Evolutionary conservation across 2,888 invertebrate species (phyloP), one percentile per base, ranked within the genome.

Genomic region (Hipparchia sbordonii): DNA sequence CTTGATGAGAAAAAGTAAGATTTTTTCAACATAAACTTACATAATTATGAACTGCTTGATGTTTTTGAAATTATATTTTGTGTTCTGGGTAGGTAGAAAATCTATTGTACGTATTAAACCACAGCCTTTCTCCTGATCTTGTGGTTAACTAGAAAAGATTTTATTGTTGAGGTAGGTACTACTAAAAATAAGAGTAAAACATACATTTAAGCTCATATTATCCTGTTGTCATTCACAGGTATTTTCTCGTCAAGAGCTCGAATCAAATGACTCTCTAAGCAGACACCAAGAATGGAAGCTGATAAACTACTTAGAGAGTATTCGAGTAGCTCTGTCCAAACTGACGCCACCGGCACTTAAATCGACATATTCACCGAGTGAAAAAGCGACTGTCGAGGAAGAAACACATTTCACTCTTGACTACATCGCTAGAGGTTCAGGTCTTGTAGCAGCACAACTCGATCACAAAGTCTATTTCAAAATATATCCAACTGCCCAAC

Each of bases 401-500:
- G 84, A 84, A 12, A 80, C 85, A 71, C 90, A 91, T 74, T 89
- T 88, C 75, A 93, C 94, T 8, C 86, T 94, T 3, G 93, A 94
- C 79, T 95, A 95, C 80, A 89, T 95, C 2, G 95, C 95, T 0
- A 91, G 94, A 83, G 95, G 96, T 9, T 95, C 95, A 84, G 96
- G 95, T 0, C 84, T 96, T 33, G 87, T 93, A 54, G 94, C 95
- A 54, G 95, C 95, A 46, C 95, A 95, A 84, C 89, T 95, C 67
- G 89, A 94, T 72, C 92, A 92, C 74, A 94, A 94, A 84, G 90
- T 94, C 70, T 85, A 88, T 66, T 95, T 96, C 82, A 95, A 95
- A 85, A 88, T 96, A 74, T 95, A 95, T 79, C 94, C 94, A 2
- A 92, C 93, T 9, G 88, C 92, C 59, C 94, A 94, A 84, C 92